Percentiles rank a stretch among this genome's conserved stretches.
Evolutionary conservation across 2,888 invertebrate species (phyloP).

Genomic region (Sinhomidia bicolor): DNA sequence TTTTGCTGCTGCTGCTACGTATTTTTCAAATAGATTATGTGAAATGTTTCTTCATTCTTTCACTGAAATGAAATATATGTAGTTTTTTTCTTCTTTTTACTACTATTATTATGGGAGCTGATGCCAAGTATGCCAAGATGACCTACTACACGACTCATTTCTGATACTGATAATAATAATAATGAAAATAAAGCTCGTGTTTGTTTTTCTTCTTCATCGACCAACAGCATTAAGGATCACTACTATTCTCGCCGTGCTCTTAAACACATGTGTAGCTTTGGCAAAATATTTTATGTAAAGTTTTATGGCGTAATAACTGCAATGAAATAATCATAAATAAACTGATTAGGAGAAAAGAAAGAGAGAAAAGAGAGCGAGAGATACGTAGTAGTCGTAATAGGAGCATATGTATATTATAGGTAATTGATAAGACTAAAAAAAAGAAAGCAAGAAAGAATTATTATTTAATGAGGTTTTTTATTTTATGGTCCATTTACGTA

Average conservation of each 20-base stretch:
- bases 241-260: no score
- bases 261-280: no score
- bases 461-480: conserved; percentile 12
- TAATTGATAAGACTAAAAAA: no score
- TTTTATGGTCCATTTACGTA: conserved; percentile 48
- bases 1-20: not conserved
- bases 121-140: conserved; percentile 32
- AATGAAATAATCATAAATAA: not conserved
- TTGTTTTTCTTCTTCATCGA: not conserved
- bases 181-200: not conserved
- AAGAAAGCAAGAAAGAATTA: no score
- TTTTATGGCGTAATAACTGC: not conserved
- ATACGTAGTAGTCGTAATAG: no score
- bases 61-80: not conserved
- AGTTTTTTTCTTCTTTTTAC: no score
- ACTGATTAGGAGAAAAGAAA: not conserved
- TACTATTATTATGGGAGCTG: no score
- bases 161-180: no score
- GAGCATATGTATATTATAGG: no score
- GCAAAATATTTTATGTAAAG: not conserved
- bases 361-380: not conserved
- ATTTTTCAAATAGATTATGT: not conserved
- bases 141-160: not conserved
- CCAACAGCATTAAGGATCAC: no score
- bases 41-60: not conserved